Evolutionary conservation across 2,888 invertebrate species (phyloP).

Genomic region (Agyllia agylla): DNA sequence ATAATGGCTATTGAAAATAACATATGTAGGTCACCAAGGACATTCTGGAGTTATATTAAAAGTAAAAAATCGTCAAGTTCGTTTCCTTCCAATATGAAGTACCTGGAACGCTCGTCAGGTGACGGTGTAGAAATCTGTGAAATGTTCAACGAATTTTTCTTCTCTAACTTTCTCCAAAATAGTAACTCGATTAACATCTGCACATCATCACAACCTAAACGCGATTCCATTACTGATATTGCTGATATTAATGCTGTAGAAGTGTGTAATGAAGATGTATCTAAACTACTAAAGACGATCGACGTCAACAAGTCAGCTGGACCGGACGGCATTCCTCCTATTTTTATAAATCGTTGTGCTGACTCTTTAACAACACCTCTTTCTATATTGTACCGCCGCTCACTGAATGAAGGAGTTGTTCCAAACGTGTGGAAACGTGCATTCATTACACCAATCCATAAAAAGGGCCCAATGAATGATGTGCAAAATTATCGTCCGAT

Average conservation of each 20-base stretch:
- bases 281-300: background rate
- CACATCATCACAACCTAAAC: background rate
- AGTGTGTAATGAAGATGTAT: background rate
- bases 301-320: background rate
- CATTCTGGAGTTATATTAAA: background rate
- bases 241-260: background rate
- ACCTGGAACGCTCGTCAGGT: background rate
- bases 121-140: background rate
- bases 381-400: background rate
- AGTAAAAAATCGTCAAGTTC: background rate
- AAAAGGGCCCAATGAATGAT: background rate
- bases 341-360: background rate
- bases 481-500: background rate
- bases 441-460: background rate
- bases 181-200: background rate
- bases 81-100: background rate
- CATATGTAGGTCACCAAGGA: background rate
- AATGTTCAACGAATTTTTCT: background rate
- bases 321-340: slow-evolving; percentile 1
- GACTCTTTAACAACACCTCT: background rate
- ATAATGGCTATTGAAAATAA: background rate
- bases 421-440: background rate
- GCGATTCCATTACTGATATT: background rate
- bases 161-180: background rate
- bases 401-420: background rate